Base-by-base conservation (phyloP, 2,888 invertebrate species). In the Drosophila tripunctata region DNA sequence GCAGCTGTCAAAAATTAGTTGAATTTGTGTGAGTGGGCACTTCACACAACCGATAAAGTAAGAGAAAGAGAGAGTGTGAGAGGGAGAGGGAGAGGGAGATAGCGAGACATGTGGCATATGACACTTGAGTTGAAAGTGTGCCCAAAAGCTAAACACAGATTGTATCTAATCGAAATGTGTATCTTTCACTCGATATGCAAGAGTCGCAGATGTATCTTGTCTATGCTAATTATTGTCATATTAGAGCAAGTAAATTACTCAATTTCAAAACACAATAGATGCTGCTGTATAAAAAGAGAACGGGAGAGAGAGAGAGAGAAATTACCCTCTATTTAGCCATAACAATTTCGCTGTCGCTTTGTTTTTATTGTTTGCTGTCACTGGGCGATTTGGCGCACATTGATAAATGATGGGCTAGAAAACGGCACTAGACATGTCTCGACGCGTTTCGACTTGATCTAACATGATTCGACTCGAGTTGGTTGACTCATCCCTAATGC, bases 361-460 rank as follows among this genome's bases (percentile, higher is more conserved):
- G 80, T 78, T 85, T 85, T 76, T 74, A 74, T 79, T 81, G 82
- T 78, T 62, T 66, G 48, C 78, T 81, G 82, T 82, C 85, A 75
- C 41, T 54, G 43, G 70, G 22, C 70, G 66, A 74, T 75, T 74
- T 74, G 65, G 66, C 75, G 58, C 58, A 70, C 70, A 63, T 74
- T 74, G 74, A 74, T 75, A 75, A 70, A 74, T 74, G 74, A 74
- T 63, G 62, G 62, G 66, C 40, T 35, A 14, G 44, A 40, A 44
- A 69, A 54, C 31, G 3, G 27, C 10, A 6, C 4, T 10, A 27
- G 10, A 27, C 27, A 27, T 27, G 27, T 31, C 7, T 22, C 44
- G 15, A 27, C 31, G 8, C 19, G 40, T 57, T 47, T 54, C 52
- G n/a, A 31, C 44, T 3, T 5, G 51, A 61, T 17, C 44, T 19